Conservation (phyloP, 2,797 vertebrate species). For the Notolepis coatsorum region DNA sequence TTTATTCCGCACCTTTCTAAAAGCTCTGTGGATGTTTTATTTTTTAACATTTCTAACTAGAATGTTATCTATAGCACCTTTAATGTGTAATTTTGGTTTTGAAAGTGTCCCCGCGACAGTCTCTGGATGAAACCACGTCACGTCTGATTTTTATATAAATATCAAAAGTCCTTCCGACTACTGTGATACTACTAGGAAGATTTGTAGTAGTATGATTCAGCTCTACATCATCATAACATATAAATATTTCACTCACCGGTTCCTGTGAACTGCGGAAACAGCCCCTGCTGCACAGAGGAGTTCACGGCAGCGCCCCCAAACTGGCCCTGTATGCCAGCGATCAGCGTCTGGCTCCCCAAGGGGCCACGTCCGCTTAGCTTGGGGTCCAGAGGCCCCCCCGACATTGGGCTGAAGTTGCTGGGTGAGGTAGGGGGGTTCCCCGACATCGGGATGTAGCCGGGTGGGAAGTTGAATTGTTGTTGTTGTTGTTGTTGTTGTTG, state of each 20-base stretch:
- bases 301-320: conserved; percentile 82
- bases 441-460: conserved; percentile 85
- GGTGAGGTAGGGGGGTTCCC: conserved; percentile 88
- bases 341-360: conserved; percentile 85
- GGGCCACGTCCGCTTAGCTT: conserved; percentile 79
- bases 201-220: no score
- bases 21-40: no score
- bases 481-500: conserved; percentile 77
- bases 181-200: no score
- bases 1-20: no score
- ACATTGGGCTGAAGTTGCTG: conserved; percentile 84
- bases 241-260: conserved; percentile 87
- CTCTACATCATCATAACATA: no score
- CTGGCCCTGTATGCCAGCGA: conserved; percentile 86
- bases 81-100: no score
- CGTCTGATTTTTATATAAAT: no score
- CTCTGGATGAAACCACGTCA: no score
- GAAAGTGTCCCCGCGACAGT: no score
- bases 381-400: conserved; percentile 80
- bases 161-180: no score
- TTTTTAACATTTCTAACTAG: no score
- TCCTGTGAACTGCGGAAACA: conserved; percentile 92
- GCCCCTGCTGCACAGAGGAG: conserved; percentile 87
- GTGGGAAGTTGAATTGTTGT: conserved; percentile 89
- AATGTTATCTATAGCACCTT: no score